A percentile compares a stretch with the other conserved stretches of the same genome.
Evolutionary conservation across 1,140 invertebrate genomes (phyloP).

Genomic region (Drosophila persimilis): DNA sequence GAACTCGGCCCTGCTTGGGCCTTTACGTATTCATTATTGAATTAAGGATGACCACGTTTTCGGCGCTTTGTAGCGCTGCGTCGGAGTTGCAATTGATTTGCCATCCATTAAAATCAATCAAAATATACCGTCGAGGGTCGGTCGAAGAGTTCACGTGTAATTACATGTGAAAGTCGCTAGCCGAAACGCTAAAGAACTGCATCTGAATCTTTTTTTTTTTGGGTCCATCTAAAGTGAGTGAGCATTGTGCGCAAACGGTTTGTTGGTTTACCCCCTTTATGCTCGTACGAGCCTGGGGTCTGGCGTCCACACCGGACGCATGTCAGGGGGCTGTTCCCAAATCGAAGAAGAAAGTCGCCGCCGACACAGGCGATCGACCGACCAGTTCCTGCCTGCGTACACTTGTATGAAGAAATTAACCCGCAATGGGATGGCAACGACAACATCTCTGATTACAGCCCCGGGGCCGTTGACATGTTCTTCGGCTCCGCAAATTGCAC

Average conservation of each 20-base stretch:
- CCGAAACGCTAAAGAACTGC: conserved; percentile 23
- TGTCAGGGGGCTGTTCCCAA: background rate
- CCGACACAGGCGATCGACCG: conserved; percentile 2
- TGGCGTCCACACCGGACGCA: background rate
- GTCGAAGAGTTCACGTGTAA: conserved; percentile 11
- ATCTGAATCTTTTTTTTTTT: conserved; percentile 14
- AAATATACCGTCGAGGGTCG: conserved; percentile 47
- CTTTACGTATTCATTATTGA: conserved; percentile 77
- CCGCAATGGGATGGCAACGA: conserved; percentile 17
- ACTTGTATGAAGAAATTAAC: conserved; percentile 71
- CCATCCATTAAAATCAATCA: conserved; percentile 77
- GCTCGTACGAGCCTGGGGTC: conserved; percentile 17
- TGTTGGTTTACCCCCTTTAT: conserved; percentile 61
- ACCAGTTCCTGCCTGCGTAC: conserved; percentile 4
- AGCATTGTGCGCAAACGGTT: conserved; percentile 67
- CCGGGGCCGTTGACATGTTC: conserved; percentile 69
- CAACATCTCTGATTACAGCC: conserved; percentile 57
- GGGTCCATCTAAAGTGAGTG: conserved; percentile 39
- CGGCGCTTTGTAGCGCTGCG: conserved; percentile 62
- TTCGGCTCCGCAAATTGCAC: conserved; percentile 48
- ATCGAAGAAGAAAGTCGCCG: conserved; percentile 60
- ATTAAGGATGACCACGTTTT: conserved; percentile 81
- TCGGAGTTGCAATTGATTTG: conserved; percentile 73
- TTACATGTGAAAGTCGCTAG: conserved; percentile 41
- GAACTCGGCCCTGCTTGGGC: conserved; percentile 11